A percentile compares a stretch with the other conserved stretches of the same genome.
These are phyloP conservation scores for Sinopyrophorus schimmeli DNA, from an alignment of 2,888 invertebrate species.

Conservation along the genomic window DNA sequence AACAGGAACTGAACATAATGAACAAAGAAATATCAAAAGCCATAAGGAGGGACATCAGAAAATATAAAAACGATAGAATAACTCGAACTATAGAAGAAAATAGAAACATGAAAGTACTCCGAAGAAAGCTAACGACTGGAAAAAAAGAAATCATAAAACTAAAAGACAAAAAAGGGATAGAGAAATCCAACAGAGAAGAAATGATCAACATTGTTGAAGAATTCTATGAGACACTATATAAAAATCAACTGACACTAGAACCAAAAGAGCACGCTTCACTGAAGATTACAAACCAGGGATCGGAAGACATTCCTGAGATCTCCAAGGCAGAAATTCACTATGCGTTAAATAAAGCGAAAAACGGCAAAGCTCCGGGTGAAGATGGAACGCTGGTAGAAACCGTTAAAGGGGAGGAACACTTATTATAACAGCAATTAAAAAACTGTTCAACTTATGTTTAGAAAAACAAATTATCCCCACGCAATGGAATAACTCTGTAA, in stretches of 20 bases:
- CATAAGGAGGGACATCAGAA: constrained; percentile 10
- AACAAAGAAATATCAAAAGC: constrained; percentile 9
- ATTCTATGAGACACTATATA: neutral
- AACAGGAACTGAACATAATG: constrained; percentile 3
- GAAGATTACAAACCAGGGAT: neutral
- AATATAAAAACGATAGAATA: neutral
- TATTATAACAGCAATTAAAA: too few relatives aligned
- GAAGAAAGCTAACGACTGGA: constrained; percentile 2
- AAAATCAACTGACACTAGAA: neutral
- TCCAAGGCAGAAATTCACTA: neutral
- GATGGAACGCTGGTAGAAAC: constrained; percentile 7
- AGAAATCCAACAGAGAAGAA: constrained; percentile 6
- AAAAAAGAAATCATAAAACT: constrained; percentile 10
- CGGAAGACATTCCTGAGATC: constrained; percentile 1
- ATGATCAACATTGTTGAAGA: neutral
- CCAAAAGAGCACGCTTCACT: neutral
- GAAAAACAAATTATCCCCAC: neutral
- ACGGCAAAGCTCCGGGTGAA: constrained; percentile 11
- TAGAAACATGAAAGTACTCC: constrained; percentile 7
- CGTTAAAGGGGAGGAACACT: too few relatives aligned
- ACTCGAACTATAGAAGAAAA: constrained; percentile 14
- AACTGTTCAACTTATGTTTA: neutral
- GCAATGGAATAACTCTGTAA: neutral
- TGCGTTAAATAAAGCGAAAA: constrained; percentile 7
- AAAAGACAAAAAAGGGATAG: constrained; percentile 7